phyloP scores from a whole-genome alignment of 2,797 vertebrate species.

The Characodon lateralis region DNA sequence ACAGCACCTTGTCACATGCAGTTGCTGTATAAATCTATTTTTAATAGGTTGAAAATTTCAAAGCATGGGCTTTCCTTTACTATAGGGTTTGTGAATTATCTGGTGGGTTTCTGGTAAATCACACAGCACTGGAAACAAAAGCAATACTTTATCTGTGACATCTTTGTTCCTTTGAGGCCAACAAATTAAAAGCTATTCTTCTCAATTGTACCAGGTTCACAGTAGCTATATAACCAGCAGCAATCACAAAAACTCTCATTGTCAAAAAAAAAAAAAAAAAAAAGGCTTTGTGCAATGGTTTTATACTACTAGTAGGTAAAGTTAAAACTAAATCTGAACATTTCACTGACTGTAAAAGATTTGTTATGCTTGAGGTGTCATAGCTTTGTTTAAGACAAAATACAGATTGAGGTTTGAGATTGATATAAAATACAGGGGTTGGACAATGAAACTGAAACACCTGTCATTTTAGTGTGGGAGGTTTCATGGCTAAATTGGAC shows the following conservation, averaged over 20 bases:
- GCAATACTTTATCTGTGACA: constrained; percentile 13
- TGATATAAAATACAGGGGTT: neutral
- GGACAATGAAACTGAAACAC: no score
- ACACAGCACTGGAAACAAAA: constrained; percentile 25
- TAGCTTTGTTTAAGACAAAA: neutral
- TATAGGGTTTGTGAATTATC: constrained; percentile 2
- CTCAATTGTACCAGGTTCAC: constrained; percentile 16
- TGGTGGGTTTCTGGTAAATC: constrained; percentile 9
- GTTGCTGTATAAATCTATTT: constrained; percentile 13
- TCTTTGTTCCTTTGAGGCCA: constrained; percentile 25
- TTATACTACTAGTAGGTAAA: neutral
- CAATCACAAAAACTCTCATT: constrained; percentile 19
- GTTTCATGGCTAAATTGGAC: no score
- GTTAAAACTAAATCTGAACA: neutral
- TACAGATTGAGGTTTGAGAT: neutral
- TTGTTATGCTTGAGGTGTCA: neutral
- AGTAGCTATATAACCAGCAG: neutral
- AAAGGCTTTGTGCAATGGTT: neutral
- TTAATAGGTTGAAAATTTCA: constrained; percentile 7
- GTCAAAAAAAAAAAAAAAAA: constrained; percentile 4
- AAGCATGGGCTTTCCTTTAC: neutral
- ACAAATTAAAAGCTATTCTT: constrained; percentile 34
- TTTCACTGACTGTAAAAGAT: neutral
- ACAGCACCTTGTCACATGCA: neutral
- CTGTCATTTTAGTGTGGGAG: no score